Conservation (phyloP, 2,113 vertebrate genomes). For the Tragelaphus strepsiceros region DNA sequence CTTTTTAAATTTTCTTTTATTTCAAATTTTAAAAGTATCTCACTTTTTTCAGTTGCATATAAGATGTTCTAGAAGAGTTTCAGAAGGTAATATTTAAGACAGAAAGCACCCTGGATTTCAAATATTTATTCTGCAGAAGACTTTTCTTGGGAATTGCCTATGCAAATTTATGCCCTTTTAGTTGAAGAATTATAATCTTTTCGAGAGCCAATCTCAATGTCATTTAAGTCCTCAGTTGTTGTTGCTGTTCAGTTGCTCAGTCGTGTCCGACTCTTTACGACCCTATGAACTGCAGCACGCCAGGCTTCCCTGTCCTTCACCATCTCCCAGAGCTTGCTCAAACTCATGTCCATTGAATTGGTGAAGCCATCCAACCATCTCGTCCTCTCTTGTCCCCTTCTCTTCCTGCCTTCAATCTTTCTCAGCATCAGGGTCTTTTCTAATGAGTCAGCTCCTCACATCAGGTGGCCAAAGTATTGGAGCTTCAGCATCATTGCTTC, state of each 20-base stretch:
- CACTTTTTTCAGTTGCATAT: conserved; percentile 21
- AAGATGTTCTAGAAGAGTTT: conserved; percentile 43
- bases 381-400: not conserved
- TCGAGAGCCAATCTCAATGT: not conserved
- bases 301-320: not conserved
- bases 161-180: not conserved
- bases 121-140: conserved; percentile 5
- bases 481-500: not conserved
- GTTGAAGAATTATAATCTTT: not conserved
- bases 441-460: not conserved
- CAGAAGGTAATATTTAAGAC: conserved; percentile 5
- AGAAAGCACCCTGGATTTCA: conserved; percentile 19
- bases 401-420: not conserved
- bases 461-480: not conserved
- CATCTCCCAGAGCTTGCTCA: not conserved
- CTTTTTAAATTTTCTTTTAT: conserved; percentile 36
- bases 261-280: accelerated
- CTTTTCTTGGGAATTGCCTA: not conserved
- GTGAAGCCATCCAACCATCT: not conserved
- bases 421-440: not conserved
- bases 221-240: not conserved
- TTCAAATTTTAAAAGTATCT: conserved; percentile 50
- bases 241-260: not conserved
- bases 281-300: not conserved
- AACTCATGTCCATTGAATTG: not conserved